Conservation (phyloP, 2,113 vertebrate genomes). For the Epinephelus moara region DNA sequence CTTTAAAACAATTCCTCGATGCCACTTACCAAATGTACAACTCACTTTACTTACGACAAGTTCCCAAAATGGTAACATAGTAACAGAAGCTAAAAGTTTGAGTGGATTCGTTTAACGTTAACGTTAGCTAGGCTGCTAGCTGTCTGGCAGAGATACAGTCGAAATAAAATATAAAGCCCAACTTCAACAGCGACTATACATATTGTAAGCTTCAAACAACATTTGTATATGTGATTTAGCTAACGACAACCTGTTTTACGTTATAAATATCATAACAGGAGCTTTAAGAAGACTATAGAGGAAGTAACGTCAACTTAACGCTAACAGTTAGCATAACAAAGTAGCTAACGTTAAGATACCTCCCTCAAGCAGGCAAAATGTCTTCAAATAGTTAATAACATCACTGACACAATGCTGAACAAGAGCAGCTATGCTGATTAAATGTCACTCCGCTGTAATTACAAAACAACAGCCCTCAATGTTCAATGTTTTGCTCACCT, state of each 20-base stretch:
- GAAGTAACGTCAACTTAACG: conserved; percentile 53
- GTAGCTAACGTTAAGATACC: conserved; percentile 4
- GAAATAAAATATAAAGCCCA: not conserved
- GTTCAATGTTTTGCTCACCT: conserved; percentile 46
- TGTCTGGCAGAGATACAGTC: not conserved
- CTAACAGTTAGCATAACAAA: conserved; percentile 46
- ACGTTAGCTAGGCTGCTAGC: not conserved
- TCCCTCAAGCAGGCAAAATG: not conserved
- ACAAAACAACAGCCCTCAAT: not conserved
- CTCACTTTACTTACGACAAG: not conserved
- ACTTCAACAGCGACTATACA: not conserved
- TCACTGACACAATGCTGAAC: not conserved
- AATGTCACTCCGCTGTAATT: not conserved
- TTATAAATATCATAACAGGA: not conserved
- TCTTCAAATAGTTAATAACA: not conserved
- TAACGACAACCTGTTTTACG: not conserved
- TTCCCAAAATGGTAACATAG: not conserved
- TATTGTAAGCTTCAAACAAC: not conserved
- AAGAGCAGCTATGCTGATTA: no score
- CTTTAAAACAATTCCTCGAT: not conserved
- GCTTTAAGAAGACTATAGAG: not conserved
- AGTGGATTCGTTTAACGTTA: not conserved
- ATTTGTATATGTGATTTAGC: no score
- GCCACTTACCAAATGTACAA: not conserved
- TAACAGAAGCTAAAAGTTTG: not conserved